Conservation (phyloP, 2,113 vertebrate species). For the Coreoperca whiteheadi region DNA sequence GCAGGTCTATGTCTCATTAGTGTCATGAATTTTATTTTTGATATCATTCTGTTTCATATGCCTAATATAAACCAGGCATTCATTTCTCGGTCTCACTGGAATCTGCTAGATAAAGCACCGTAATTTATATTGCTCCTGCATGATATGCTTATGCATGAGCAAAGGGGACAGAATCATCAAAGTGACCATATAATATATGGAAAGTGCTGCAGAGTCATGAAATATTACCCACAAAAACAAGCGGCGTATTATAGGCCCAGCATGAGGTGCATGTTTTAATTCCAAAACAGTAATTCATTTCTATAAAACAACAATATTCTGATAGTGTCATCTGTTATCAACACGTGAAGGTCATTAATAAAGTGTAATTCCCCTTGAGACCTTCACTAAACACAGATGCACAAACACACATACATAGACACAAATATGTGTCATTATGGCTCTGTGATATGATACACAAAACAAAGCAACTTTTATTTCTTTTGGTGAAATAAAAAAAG, state of each 20-base stretch:
- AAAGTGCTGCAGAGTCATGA: slow-evolving; percentile 68
- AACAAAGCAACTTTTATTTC: not conserved
- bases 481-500: slow-evolving; percentile 37
- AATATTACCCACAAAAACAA: slow-evolving; percentile 69
- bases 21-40: slow-evolving; percentile 73
- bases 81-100: slow-evolving; percentile 55
- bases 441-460: slow-evolving; percentile 11
- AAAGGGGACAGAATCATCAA: slow-evolving; percentile 66
- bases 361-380: slow-evolving; percentile 59
- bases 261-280: slow-evolving; percentile 74
- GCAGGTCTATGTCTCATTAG: slow-evolving; percentile 73
- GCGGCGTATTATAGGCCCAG: slow-evolving; percentile 66
- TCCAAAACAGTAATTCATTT: slow-evolving; percentile 73
- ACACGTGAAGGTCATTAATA: slow-evolving; percentile 72
- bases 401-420: slow-evolving; percentile 19
- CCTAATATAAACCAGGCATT: slow-evolving; percentile 59
- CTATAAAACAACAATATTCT: slow-evolving; percentile 67
- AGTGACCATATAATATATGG: slow-evolving; percentile 79
- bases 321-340: slow-evolving; percentile 69
- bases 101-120: slow-evolving; percentile 67
- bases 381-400: slow-evolving; percentile 37
- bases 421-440: slow-evolving; percentile 35
- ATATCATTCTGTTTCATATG: slow-evolving; percentile 72
- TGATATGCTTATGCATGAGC: slow-evolving; percentile 74
- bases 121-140: slow-evolving; percentile 74